Conservation (phyloP, 2,888 invertebrate genomes). For the Drosophila trichaetosa region DNA sequence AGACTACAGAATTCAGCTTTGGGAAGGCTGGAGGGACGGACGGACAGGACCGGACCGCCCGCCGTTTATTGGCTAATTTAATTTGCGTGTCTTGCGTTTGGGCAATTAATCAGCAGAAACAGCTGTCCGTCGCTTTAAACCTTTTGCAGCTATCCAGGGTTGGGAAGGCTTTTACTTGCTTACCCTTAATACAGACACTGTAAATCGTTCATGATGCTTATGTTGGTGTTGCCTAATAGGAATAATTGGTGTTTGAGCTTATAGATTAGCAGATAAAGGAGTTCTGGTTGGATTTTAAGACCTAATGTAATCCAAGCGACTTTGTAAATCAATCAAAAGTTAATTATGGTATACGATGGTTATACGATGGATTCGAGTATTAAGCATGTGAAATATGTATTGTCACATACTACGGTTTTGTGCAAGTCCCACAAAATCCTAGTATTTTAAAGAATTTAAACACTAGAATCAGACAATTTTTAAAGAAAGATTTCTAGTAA, state of each 20-base stretch:
- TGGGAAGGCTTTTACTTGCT: constrained; percentile 25
- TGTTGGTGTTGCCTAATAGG: constrained; percentile 9
- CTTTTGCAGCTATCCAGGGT: constrained; percentile 37
- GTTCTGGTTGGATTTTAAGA: constrained; percentile 14
- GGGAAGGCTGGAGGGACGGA: not conserved
- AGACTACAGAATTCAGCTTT: constrained; percentile 17
- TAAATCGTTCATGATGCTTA: constrained; percentile 14
- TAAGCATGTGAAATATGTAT: not conserved
- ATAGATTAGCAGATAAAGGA: constrained; percentile 31
- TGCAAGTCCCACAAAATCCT: not conserved
- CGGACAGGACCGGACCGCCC: constrained; percentile 45
- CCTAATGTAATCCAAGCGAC: constrained; percentile 11
- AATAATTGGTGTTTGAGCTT: constrained; percentile 17
- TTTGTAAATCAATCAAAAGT: constrained; percentile 28
- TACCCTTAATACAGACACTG: constrained; percentile 14
- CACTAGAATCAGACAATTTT: not conserved
- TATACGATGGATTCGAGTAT: not conserved
- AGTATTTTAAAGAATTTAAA: not conserved
- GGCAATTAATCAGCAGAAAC: constrained; percentile 79
- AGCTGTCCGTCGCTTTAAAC: constrained; percentile 78
- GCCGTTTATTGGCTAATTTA: constrained; percentile 81
- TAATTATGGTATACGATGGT: constrained; percentile 4
- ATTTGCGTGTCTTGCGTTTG: constrained; percentile 81
- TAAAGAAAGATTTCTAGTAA: not conserved
- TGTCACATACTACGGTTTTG: not conserved